These are phyloP conservation scores for Characodon lateralis DNA, from an alignment of 2,797 vertebrate species.

Conservation along the genomic window DNA sequence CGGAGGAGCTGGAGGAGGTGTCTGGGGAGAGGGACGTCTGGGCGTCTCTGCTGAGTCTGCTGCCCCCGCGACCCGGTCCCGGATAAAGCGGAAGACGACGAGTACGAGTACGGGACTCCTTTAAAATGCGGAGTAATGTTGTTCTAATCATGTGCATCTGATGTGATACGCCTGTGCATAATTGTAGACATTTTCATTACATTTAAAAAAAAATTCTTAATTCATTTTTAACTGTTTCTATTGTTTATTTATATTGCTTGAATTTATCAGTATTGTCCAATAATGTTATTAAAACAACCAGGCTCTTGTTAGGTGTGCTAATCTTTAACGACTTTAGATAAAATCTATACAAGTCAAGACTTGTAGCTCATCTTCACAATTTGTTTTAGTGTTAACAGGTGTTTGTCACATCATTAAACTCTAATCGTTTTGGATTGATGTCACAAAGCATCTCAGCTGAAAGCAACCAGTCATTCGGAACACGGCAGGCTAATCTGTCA, in stretches of 20 bases:
- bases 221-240: neutral
- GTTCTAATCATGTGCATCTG: neutral
- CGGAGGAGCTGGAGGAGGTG: no score
- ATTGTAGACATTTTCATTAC: neutral
- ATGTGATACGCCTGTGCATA: neutral
- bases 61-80: no score
- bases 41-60: no score
- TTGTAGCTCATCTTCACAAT: slow-evolving; percentile 13
- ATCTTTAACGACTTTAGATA: neutral
- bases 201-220: neutral
- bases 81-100: no score
- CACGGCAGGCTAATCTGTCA: slow-evolving; percentile 29
- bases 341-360: neutral
- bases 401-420: slow-evolving; percentile 18
- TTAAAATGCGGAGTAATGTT: neutral
- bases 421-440: slow-evolving; percentile 41
- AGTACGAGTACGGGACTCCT: neutral
- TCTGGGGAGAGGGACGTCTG: no score
- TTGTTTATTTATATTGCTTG: neutral
- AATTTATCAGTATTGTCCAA: neutral
- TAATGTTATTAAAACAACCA: neutral
- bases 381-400: slow-evolving; percentile 25
- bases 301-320: neutral
- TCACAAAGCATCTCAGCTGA: slow-evolving; percentile 22
- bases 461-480: slow-evolving; percentile 30